Evolutionary conservation across 2,113 vertebrate genomes (phyloP).

Genomic region (Aleadryas rufinucha): DNA sequence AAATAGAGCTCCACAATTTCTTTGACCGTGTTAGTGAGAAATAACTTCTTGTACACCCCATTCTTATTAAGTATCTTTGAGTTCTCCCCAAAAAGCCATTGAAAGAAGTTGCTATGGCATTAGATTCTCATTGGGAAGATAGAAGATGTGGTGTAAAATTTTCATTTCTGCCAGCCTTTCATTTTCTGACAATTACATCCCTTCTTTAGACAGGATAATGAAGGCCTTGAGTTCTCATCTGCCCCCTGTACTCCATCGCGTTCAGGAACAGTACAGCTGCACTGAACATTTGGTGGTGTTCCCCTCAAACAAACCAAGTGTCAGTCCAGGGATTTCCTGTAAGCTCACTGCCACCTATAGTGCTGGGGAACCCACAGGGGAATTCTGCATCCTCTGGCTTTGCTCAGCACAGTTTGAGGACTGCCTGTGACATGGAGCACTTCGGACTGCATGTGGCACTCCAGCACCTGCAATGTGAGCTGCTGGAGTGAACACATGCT

Average conservation of each 20-base stretch:
- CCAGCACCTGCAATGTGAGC: neutral
- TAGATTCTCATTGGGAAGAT: conserved; percentile 53
- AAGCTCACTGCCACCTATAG: neutral
- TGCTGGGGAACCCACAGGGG: neutral
- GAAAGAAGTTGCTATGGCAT: conserved; percentile 53
- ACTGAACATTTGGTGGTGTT: neutral
- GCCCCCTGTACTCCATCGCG: neutral
- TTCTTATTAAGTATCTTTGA: conserved; percentile 51
- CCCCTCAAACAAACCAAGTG: neutral
- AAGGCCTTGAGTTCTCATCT: neutral
- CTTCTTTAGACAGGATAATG: neutral
- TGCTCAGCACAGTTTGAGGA: neutral
- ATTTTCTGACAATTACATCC: neutral
- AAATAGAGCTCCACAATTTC: conserved; percentile 30
- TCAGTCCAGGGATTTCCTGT: neutral
- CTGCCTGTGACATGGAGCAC: neutral
- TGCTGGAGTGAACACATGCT: rapidly evolving
- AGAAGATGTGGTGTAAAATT: conserved; percentile 46
- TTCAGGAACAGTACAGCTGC: neutral
- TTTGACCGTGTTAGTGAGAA: conserved; percentile 49
- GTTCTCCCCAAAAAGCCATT: conserved; percentile 51
- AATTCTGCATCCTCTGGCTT: neutral
- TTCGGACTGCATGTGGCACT: neutral
- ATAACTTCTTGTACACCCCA: conserved; percentile 46
- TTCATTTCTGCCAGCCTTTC: conserved; percentile 30